Conservation (phyloP, 1,140 invertebrate genomes). For the Penaeus chinensis region DNA sequence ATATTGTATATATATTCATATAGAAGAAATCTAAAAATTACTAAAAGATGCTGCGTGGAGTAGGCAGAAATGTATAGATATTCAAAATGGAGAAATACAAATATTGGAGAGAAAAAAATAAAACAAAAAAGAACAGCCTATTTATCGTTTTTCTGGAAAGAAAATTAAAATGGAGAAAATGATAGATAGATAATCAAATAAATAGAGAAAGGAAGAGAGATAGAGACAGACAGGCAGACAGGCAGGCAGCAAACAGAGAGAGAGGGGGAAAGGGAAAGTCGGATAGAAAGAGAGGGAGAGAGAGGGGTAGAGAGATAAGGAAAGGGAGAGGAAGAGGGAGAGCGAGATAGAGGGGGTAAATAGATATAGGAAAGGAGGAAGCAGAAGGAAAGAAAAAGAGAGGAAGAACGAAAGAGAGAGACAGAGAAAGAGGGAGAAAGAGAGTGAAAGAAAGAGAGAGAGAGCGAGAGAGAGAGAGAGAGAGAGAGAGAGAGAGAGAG, state of each 20-base stretch:
- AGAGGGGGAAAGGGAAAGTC: constrained; percentile 12
- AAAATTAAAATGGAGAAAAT: background rate
- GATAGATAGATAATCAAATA: constrained; percentile 19
- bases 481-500: background rate
- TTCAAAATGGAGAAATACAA: background rate
- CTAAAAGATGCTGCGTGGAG: background rate
- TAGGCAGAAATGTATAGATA: background rate
- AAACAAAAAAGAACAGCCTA: too few relatives aligned
- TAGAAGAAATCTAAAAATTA: background rate
- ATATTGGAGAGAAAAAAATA: background rate
- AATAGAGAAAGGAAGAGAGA: constrained; percentile 26
- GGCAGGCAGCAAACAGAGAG: constrained; percentile 14
- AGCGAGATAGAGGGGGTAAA: too few relatives aligned
- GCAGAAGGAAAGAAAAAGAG: background rate
- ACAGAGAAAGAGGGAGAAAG: constrained; percentile 22
- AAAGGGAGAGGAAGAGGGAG: background rate
- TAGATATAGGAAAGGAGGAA: background rate
- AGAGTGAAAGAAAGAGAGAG: background rate
- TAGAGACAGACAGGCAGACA: background rate
- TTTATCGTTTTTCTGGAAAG: too few relatives aligned
- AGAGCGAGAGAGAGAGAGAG: background rate
- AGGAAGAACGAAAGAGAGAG: constrained; percentile 18
- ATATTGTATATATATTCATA: constrained; percentile 9
- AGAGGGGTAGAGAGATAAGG: background rate
- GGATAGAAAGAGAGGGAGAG: constrained; percentile 13